Percentiles rank a stretch among this genome's conserved stretches.
Evolutionary conservation across 2,797 vertebrate genomes (phyloP).

Genomic region (Jordanella pulchra): DNA sequence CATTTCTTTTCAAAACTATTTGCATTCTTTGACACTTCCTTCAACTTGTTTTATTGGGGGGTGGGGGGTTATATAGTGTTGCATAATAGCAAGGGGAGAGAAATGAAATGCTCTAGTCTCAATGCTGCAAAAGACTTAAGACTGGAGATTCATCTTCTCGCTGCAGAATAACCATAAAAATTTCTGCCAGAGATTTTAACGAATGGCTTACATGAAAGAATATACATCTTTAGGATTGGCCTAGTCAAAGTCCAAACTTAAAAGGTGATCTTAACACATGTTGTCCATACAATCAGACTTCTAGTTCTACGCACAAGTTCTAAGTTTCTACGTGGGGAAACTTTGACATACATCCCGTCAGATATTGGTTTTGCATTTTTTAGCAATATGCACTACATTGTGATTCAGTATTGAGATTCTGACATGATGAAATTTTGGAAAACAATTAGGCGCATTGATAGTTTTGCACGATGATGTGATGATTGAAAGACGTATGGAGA

Average conservation of each 20-base stretch:
- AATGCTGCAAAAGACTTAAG: background rate
- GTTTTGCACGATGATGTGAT: constrained; percentile 5
- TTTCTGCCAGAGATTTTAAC: background rate
- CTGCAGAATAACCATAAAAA: background rate
- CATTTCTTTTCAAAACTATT: background rate
- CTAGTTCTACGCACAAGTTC: background rate
- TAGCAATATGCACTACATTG: background rate
- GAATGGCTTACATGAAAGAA: background rate
- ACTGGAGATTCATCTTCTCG: background rate
- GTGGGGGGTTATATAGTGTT: background rate
- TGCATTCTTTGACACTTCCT: background rate
- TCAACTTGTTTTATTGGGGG: background rate
- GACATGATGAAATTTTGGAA: background rate
- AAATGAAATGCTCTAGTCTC: background rate
- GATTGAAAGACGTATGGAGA: constrained; percentile 64
- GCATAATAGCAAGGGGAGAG: background rate
- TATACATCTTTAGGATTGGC: background rate
- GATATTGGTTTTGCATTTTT: background rate
- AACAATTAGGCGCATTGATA: background rate
- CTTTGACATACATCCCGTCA: background rate
- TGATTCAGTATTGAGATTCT: background rate
- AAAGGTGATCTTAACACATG: background rate
- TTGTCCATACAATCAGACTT: too few relatives aligned
- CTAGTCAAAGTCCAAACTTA: background rate
- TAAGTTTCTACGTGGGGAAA: background rate